phyloP scores from a whole-genome alignment of 1,140 invertebrate species.

The Lucilia cuprina region DNA sequence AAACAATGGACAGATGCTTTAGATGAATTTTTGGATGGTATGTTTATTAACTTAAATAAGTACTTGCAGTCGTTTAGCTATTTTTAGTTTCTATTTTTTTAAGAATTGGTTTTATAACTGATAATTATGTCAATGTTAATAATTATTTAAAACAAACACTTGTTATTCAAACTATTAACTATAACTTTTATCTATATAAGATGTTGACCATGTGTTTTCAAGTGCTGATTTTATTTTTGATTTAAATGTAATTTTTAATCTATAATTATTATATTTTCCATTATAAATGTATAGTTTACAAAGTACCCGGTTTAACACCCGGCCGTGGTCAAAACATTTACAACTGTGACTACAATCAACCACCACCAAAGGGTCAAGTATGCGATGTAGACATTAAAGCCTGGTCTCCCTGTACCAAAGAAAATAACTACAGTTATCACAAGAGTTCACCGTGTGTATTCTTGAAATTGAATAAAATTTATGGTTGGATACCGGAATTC shows the following conservation, averaged over 20 bases:
- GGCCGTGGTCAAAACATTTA: slow-evolving; percentile 73
- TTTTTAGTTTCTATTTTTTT: too few species aligned
- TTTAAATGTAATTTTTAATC: neutral
- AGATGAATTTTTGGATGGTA: slow-evolving; percentile 77
- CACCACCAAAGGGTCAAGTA: slow-evolving; percentile 71
- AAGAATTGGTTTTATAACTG: neutral
- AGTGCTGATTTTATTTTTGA: neutral
- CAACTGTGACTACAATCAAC: slow-evolving; percentile 71
- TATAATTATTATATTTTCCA: neutral
- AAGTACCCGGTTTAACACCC: slow-evolving; percentile 70
- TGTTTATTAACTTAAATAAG: slow-evolving; percentile 48
- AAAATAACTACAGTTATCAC: slow-evolving; percentile 77
- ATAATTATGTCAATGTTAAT: neutral
- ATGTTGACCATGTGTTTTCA: neutral
- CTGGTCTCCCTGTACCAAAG: slow-evolving; percentile 72
- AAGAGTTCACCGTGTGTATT: slow-evolving; percentile 82
- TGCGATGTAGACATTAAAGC: slow-evolving; percentile 75
- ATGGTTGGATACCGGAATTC: slow-evolving; percentile 77
- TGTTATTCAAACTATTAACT: neutral
- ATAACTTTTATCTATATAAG: neutral
- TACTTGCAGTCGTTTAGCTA: too few species aligned
- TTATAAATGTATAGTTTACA: slow-evolving; percentile 67
- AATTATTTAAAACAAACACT: neutral
- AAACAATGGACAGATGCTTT: slow-evolving; percentile 79
- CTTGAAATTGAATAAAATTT: slow-evolving; percentile 83